These are phyloP conservation scores for Psettodes erumei DNA, from an alignment of 2,113 vertebrate genomes.

Conservation along the genomic window DNA sequence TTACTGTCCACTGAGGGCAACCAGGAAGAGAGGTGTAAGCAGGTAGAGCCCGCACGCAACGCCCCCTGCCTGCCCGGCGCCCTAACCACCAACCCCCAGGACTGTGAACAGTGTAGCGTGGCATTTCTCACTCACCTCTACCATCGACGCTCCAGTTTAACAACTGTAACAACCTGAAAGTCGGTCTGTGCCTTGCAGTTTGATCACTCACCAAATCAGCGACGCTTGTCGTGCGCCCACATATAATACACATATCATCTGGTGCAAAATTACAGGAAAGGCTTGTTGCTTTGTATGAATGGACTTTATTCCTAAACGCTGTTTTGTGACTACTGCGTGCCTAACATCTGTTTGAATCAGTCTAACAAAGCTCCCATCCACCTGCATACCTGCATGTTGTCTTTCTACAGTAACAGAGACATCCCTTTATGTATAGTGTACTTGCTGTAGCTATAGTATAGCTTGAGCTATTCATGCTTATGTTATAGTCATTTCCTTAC, in stretches of 20 bases:
- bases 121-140: slow-evolving; percentile 60
- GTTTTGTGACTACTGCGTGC: slow-evolving; percentile 37
- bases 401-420: neutral
- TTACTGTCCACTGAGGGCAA: slow-evolving; percentile 90
- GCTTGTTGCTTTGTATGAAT: slow-evolving; percentile 43
- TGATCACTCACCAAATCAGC: slow-evolving; percentile 36
- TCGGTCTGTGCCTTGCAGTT: slow-evolving; percentile 44
- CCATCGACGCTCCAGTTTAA: slow-evolving; percentile 37
- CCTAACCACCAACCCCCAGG: slow-evolving; percentile 78
- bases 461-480: neutral
- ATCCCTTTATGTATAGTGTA: neutral
- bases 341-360: slow-evolving; percentile 66
- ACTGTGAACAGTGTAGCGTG: slow-evolving; percentile 25
- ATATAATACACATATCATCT: slow-evolving; percentile 5
- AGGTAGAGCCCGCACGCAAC: slow-evolving; percentile 88
- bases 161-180: slow-evolving; percentile 53
- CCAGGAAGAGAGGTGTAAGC: slow-evolving; percentile 96
- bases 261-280: neutral
- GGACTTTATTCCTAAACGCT: slow-evolving; percentile 23
- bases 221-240: slow-evolving; percentile 49
- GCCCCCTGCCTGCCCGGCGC: slow-evolving; percentile 73
- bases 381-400: slow-evolving; percentile 67
- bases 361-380: slow-evolving; percentile 63
- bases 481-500: neutral
- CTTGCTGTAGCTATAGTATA: neutral